A percentile compares a stretch with the other conserved stretches of the same genome.
These are phyloP conservation scores for Machimus atricapillus DNA, from an alignment of 2,888 invertebrate species.

Conservation along the genomic window DNA sequence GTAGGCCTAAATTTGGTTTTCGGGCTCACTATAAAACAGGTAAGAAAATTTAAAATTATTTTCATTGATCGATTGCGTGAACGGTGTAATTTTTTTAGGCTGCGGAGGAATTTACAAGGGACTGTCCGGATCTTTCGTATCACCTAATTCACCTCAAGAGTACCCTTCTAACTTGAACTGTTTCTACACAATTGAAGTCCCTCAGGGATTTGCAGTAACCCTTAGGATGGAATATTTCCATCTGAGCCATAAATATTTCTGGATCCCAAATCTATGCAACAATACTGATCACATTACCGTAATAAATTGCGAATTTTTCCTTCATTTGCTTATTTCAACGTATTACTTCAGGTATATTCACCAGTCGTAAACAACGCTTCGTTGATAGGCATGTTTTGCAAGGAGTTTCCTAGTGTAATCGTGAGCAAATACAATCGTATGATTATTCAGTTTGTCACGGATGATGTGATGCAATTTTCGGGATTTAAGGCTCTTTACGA, in stretches of 20 bases:
- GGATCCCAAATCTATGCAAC: not conserved
- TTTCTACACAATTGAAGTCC: constrained; percentile 72
- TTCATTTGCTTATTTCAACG: not conserved
- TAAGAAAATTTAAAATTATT: constrained; percentile 53
- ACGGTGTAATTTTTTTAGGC: constrained; percentile 56
- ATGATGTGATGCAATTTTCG: not conserved
- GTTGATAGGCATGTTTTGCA: not conserved
- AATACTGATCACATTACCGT: not conserved
- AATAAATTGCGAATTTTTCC: not conserved
- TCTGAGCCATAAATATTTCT: constrained; percentile 55
- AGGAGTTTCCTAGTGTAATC: not conserved
- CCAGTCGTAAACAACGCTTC: not conserved
- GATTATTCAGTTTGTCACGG: not conserved
- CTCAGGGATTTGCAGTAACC: constrained; percentile 69
- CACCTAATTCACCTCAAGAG: constrained; percentile 77
- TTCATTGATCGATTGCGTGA: not conserved
- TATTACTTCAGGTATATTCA: not conserved
- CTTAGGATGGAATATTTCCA: constrained; percentile 74
- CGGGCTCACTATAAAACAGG: constrained; percentile 65
- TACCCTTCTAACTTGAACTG: constrained; percentile 73
- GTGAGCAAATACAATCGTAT: not conserved
- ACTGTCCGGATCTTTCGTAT: constrained; percentile 69
- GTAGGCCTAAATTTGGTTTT: constrained; percentile 63
- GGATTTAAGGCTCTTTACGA: constrained; percentile 75
- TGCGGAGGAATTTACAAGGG: constrained; percentile 71